These are phyloP conservation scores for Arion vulgaris DNA, from an alignment of 1,140 invertebrate genomes.

Conservation along the genomic window DNA sequence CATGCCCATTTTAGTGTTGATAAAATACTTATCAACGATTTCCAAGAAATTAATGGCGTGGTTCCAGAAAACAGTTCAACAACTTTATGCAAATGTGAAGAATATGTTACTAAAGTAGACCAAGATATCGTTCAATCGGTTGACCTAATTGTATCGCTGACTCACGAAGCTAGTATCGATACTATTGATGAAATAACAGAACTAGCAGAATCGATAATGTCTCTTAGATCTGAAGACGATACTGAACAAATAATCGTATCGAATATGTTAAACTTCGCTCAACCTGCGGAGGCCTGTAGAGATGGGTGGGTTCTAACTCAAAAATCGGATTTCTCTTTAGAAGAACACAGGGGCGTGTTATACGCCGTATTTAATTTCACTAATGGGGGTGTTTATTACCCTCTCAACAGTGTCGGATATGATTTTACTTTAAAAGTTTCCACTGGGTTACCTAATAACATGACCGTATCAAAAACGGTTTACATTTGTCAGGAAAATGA, in stretches of 20 bases:
- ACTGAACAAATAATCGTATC: not conserved
- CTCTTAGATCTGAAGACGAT: not conserved
- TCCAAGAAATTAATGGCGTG: not conserved
- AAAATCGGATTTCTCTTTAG: not conserved
- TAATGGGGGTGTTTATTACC: not conserved
- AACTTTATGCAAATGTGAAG: not conserved
- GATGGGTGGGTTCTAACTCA: not conserved
- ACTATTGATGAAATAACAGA: not conserved
- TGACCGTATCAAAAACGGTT: not conserved
- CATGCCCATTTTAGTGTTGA: not conserved
- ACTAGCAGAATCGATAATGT: not conserved
- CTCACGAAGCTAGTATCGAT: not conserved
- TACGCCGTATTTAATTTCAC: not conserved
- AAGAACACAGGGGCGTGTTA: not conserved
- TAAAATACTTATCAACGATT: not conserved
- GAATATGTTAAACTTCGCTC: not conserved
- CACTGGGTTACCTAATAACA: too few species aligned
- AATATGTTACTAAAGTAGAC: not conserved
- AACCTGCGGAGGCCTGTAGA: not conserved
- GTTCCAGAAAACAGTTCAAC: not conserved
- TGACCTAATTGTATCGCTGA: not conserved
- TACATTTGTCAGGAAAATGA: not conserved
- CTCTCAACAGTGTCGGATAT: not conserved
- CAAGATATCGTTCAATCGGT: not conserved
- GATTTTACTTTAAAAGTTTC: not conserved